Percentiles rank a stretch among this genome's conserved stretches.
Evolutionary conservation across 2,888 invertebrate genomes (phyloP).

Genomic region (Orthonevra nobilis): DNA sequence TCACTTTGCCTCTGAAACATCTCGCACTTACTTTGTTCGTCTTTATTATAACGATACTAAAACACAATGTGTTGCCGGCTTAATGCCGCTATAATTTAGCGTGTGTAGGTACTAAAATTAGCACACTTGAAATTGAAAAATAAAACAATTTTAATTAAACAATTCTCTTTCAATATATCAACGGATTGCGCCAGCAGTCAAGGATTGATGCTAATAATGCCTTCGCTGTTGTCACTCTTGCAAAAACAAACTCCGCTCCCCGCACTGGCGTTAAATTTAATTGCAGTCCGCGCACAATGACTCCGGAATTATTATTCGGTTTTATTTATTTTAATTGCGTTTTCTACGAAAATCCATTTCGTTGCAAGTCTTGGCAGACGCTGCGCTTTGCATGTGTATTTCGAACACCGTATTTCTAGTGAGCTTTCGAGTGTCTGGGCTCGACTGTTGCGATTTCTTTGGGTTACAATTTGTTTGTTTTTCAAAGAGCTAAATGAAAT

Average conservation of each 20-base stretch:
- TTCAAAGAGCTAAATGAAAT: neutral
- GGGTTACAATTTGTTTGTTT: neutral
- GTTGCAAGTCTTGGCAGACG: constrained; percentile 14
- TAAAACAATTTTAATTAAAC: constrained; percentile 56
- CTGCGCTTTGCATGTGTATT: constrained; percentile 21
- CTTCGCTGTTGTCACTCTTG: constrained; percentile 9
- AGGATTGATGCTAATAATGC: constrained; percentile 23
- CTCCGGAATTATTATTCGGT: constrained; percentile 33
- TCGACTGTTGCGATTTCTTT: too few species aligned
- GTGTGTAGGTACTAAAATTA: constrained; percentile 47
- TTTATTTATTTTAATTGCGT: constrained; percentile 12
- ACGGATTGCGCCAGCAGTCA: constrained; percentile 26
- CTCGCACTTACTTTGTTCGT: constrained; percentile 38
- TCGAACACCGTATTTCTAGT: constrained; percentile 35
- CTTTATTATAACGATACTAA: constrained; percentile 42
- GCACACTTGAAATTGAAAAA: constrained; percentile 1
- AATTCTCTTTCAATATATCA: constrained; percentile 61
- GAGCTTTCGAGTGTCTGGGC: neutral
- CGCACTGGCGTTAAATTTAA: constrained; percentile 35
- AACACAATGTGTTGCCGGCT: constrained; percentile 43
- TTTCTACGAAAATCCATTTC: constrained; percentile 7
- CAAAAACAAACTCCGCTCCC: too few species aligned
- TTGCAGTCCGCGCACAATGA: constrained; percentile 34
- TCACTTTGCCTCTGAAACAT: constrained; percentile 30
- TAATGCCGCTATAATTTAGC: constrained; percentile 44